Conservation (phyloP, 2,113 vertebrate genomes). For the Leuciscus idus region DNA sequence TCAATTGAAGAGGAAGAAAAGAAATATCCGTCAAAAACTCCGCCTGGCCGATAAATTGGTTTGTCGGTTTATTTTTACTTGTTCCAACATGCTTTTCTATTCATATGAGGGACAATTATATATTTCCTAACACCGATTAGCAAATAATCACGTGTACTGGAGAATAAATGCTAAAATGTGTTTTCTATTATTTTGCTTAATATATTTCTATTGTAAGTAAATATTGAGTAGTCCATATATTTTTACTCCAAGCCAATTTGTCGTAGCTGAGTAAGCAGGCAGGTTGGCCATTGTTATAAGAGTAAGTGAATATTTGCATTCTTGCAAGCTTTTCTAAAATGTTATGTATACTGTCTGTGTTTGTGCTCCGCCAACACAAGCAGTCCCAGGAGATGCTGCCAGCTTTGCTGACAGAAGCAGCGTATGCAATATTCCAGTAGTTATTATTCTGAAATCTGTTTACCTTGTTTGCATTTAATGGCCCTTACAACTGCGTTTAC, state of each 20-base stretch:
- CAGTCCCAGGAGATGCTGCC: conserved; percentile 11
- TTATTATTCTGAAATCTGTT: conserved; percentile 2
- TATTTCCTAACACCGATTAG: background rate
- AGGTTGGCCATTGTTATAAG: conserved; percentile 14
- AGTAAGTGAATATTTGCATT: conserved; percentile 19
- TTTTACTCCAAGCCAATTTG: background rate
- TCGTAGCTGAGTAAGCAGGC: conserved; percentile 12
- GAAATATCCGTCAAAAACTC: background rate
- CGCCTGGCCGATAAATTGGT: background rate
- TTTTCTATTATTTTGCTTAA: background rate
- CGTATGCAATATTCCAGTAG: conserved; percentile 37
- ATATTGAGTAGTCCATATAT: background rate
- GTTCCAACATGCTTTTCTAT: conserved; percentile 14
- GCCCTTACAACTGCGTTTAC: conserved; percentile 7
- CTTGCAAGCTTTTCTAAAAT: conserved; percentile 22
- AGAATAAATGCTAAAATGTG: background rate
- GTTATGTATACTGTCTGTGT: background rate
- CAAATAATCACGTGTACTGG: background rate
- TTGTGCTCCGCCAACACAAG: conserved; percentile 16
- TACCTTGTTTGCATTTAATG: background rate
- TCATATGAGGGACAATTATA: background rate
- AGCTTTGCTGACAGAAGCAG: conserved; percentile 18
- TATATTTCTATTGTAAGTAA: background rate
- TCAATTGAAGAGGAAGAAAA: background rate
- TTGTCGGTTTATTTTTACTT: conserved; percentile 10